Base-by-base conservation (phyloP, 2,797 vertebrate species). In the Lophius americanus region DNA sequence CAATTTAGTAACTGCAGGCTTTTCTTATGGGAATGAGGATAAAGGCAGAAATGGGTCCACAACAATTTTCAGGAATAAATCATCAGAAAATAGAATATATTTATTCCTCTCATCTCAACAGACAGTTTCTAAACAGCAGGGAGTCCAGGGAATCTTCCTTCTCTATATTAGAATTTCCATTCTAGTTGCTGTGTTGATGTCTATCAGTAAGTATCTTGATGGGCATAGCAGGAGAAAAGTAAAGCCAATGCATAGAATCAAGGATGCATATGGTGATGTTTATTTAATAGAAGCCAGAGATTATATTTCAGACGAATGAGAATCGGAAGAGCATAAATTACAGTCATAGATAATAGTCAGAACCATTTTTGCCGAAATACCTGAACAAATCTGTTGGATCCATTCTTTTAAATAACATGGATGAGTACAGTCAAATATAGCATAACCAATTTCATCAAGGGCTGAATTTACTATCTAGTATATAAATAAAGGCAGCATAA, bases 401-500 rank as follows among this genome's bases (percentile, higher is more conserved):
- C 23, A 23, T 23, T 23, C 23, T 23, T 23, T 23, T 23, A 23
- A 23, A 23, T 23, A 23, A 23, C 23, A 23, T 23, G 23, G 23
- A 23, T 23, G 23, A 23, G 23, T 23, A 23, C 23, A 23, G 23
- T 23, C 23, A 23, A 23, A 23, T 23, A 23, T 23, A 23, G 23
- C 23, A 23, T 23, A 23, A 23, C 23, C 23, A 23, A 23, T 23
- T 41, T 6, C 6, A 13, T 51, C 33, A 13, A 5, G 14, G 13
- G 51, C 39, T 54, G 60, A 63, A 46, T 37, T 9, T 51, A 7
- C 4, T 0, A 56, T 59, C 58, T 67, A 2, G 2, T 11, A 58
- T 66, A 46, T 65, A 70, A 77, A 85, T 58, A 64, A 64, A 53
- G n/a, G 33, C 65, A 66, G 67, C 69, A 76, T 67, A 60, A 73